Base-by-base conservation (phyloP, 2,888 invertebrate genomes). In the Melolontha melolontha region DNA sequence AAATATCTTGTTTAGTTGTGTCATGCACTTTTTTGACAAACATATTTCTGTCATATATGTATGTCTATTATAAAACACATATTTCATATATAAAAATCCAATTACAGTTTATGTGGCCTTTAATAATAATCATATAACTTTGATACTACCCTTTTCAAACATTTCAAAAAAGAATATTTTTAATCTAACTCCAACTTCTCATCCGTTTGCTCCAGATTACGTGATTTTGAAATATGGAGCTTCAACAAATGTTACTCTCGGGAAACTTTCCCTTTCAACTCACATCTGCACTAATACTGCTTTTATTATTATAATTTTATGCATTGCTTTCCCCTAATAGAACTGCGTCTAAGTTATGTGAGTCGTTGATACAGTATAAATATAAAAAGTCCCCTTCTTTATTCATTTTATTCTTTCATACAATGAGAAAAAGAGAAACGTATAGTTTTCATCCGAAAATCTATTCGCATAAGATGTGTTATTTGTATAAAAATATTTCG, bases 221-320 rank as follows among this genome's bases (percentile, higher is more conserved):
- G 22, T 5, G 2, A 17, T 22, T 49, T 22, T 49, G 1, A 49
- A 49, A 49, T 49, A 49, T 49, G 22, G 22, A 49, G 16, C 49
- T 17, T 6, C 22, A 49, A 49, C 49, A 10, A 22, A 49, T 49
- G 11, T 49, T 22, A 17, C 49, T n/a, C 17, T 5, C 4, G 22
- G 49, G 22, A 14, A 14, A 5, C 44, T 14, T n/a, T 17, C 49
- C 22, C 22, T 8, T 49, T 49, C 22, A 8, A 22, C 22, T 22
- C 22, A 8, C 0, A 22, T 11, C 22, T 22, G 22, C 17, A 22
- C 22, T 49, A 49, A 49, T 49, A 22, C 49, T 22, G 22, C 49
- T 49, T 49, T 49, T 49, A 49, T 49, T 49, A 49, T 49, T 49
- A 49, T 22, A 49, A 49, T 49, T 49, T 49, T 49, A 49, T 49